A percentile compares a stretch with the other conserved stretches of the same genome.
Evolutionary conservation across 2,888 invertebrate species (phyloP).

Genomic region (Melangyna quadrimaculata): DNA sequence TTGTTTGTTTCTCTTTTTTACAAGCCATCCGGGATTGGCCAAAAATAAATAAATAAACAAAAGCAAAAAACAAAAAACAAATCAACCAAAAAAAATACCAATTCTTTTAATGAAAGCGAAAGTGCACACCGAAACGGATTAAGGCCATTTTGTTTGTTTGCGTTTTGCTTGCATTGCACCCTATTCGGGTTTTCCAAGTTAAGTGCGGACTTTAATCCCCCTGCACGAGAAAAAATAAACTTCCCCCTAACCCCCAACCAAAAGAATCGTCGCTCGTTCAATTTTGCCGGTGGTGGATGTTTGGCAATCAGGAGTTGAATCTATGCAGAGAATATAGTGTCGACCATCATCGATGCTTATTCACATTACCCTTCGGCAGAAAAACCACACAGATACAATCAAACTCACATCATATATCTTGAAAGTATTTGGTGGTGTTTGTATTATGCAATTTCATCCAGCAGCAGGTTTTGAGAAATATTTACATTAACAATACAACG

Average conservation of each 20-base stretch:
- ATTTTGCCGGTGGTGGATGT: slow-evolving; percentile 54
- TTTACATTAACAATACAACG: slow-evolving; percentile 49
- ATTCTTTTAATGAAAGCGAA: slow-evolving; percentile 55
- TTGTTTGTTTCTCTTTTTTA: background rate
- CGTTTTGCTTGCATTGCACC: slow-evolving; percentile 26
- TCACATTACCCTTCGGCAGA: slow-evolving; percentile 24
- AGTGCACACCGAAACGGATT: slow-evolving; percentile 52
- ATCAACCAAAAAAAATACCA: background rate
- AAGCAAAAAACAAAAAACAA: slow-evolving; percentile 15
- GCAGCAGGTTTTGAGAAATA: slow-evolving; percentile 58
- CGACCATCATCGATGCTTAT: slow-evolving; percentile 9
- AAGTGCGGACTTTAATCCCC: slow-evolving; percentile 22
- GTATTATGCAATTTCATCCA: slow-evolving; percentile 65
- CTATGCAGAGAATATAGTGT: background rate
- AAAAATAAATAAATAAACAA: slow-evolving; percentile 46
- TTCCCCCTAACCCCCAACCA: background rate
- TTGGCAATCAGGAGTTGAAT: slow-evolving; percentile 35
- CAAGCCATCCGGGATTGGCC: slow-evolving; percentile 38
- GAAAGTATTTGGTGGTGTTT: slow-evolving; percentile 25
- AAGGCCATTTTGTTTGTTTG: slow-evolving; percentile 19
- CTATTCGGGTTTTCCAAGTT: slow-evolving; percentile 3
- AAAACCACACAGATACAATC: slow-evolving; percentile 13
- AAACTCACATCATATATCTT: slow-evolving; percentile 1
- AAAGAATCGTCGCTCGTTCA: slow-evolving; percentile 5
- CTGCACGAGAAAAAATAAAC: background rate